These are phyloP conservation scores for Lottia gigantea DNA, from an alignment of 2,888 invertebrate species.

Conservation along the genomic window DNA sequence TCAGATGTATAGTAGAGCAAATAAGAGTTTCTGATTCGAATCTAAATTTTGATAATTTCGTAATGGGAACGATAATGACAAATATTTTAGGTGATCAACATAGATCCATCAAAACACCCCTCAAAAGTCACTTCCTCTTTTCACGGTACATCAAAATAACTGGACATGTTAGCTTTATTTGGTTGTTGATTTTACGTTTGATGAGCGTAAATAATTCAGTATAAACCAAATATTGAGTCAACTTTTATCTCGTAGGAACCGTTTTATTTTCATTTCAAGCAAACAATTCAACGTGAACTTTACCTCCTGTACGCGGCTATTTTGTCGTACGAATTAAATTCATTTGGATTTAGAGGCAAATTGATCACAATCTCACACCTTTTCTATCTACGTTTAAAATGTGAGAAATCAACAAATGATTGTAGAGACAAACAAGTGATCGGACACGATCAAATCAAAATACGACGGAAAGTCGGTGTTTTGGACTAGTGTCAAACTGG, in stretches of 20 bases:
- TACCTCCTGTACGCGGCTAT: background rate
- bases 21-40: no score
- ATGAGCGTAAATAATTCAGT: constrained; percentile 4
- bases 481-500: constrained; percentile 26
- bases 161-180: background rate
- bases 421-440: constrained; percentile 5
- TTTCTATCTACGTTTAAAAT: constrained; percentile 9
- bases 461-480: constrained; percentile 14
- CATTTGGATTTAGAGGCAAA: constrained; percentile 1
- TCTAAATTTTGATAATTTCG: no score
- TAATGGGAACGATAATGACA: no score
- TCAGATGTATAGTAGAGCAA: no score
- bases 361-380: constrained; percentile 8
- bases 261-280: constrained; percentile 9
- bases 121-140: no score
- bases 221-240: constrained; percentile 4
- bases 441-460: constrained; percentile 7
- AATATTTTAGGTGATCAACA: no score
- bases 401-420: constrained; percentile 11
- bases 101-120: no score
- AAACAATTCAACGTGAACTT: constrained; percentile 10
- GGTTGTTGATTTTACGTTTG: constrained; percentile 2
- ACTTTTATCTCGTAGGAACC: background rate
- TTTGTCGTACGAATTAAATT: constrained; percentile 11
- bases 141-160: no score